Percentiles rank a stretch among this genome's conserved stretches.
Conservation (phyloP, 2,113 vertebrate species). For the Notiomystis cincta region DNA sequence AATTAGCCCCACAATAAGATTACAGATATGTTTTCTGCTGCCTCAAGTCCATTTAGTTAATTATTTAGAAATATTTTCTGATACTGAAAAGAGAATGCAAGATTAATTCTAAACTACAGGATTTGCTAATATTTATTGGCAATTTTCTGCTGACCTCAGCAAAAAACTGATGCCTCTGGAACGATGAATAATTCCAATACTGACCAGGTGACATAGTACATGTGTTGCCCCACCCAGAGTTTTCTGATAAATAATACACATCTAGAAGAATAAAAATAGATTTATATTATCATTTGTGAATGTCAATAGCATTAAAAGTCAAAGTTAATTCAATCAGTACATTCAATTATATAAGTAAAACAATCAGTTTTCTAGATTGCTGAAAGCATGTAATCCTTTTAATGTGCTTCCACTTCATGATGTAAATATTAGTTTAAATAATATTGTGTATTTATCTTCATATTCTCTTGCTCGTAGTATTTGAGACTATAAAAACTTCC, state of each 20-base stretch:
- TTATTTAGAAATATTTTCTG: background rate
- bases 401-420: background rate
- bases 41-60: background rate
- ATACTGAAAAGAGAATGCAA: background rate
- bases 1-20: constrained; percentile 15
- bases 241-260: background rate
- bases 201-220: background rate
- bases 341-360: background rate
- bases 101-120: background rate
- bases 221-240: background rate
- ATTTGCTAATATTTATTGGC: background rate
- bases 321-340: background rate
- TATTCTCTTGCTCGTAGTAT: background rate
- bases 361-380: background rate
- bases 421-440: background rate
- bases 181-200: background rate
- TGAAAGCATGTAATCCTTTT: background rate
- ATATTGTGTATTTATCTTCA: background rate
- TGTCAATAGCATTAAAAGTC: background rate
- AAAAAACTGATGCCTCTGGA: background rate
- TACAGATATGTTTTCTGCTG: background rate
- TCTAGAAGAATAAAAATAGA: background rate
- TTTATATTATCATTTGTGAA: background rate
- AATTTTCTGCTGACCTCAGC: background rate
- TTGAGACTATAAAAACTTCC: background rate